phyloP scores from a whole-genome alignment of 2,888 invertebrate genomes.

The Ectemnius cavifrons region DNA sequence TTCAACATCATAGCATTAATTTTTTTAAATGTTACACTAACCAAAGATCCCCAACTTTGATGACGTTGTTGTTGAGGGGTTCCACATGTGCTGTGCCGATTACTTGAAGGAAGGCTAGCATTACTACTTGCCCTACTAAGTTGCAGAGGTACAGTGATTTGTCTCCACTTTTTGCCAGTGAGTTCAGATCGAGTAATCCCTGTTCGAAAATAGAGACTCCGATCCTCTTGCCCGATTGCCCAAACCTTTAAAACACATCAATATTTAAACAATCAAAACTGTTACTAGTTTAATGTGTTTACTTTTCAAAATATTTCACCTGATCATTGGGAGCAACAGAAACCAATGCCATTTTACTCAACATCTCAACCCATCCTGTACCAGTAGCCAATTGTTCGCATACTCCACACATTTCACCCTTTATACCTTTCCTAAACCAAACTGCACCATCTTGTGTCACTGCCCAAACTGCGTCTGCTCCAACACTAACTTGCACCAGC shows the following conservation, averaged over 20 bases:
- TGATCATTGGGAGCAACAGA: slow-evolving; percentile 94
- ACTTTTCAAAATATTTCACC: slow-evolving; percentile 70
- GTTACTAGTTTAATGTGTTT: background rate
- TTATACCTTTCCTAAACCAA: slow-evolving; percentile 91
- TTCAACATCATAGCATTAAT: too few species aligned
- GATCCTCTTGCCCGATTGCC: slow-evolving; percentile 90
- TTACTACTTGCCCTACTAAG: slow-evolving; percentile 90
- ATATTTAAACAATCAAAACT: slow-evolving; percentile 6
- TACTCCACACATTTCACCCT: slow-evolving; percentile 85
- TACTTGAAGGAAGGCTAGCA: slow-evolving; percentile 81
- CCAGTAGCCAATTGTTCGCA: slow-evolving; percentile 89
- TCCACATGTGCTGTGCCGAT: slow-evolving; percentile 74
- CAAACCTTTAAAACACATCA: slow-evolving; percentile 38
- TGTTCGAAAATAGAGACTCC: slow-evolving; percentile 88
- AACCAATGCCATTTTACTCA: slow-evolving; percentile 89
- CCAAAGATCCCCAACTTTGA: slow-evolving; percentile 84
- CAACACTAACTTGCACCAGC: slow-evolving; percentile 89
- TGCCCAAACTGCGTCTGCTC: slow-evolving; percentile 87
- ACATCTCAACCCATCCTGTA: slow-evolving; percentile 93
- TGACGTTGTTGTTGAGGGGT: slow-evolving; percentile 80
- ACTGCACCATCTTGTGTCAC: slow-evolving; percentile 90
- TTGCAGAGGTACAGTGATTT: slow-evolving; percentile 89
- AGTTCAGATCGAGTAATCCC: slow-evolving; percentile 87
- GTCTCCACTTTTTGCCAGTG: slow-evolving; percentile 93
- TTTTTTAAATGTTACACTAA: slow-evolving; percentile 62